Percentiles rank a stretch among this genome's conserved stretches.
phyloP scores from a whole-genome alignment of 2,888 invertebrate species.

The Calliphora vomitoria region DNA sequence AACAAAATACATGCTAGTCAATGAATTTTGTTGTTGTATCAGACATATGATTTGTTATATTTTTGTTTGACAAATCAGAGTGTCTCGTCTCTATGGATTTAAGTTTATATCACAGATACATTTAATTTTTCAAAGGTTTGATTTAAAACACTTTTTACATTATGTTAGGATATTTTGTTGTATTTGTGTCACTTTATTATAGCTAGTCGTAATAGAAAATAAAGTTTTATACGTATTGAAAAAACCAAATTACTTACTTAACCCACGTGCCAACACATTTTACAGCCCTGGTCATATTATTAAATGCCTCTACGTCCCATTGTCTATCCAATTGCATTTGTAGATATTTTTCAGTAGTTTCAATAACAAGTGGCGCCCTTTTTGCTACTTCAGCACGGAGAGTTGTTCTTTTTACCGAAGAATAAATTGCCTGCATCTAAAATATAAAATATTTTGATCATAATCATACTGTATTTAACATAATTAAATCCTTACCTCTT shows the following conservation, averaged over 20 bases:
- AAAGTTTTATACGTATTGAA: background rate
- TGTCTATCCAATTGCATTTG: constrained; percentile 80
- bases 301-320: constrained; percentile 84
- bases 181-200: no score
- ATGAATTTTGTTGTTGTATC: no score
- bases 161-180: no score
- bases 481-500: constrained; percentile 87
- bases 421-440: constrained; percentile 82
- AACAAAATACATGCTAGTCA: no score
- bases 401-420: constrained; percentile 82
- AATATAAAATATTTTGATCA: background rate
- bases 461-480: background rate
- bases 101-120: no score
- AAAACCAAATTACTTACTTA: constrained; percentile 81
- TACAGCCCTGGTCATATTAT: constrained; percentile 86
- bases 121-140: no score
- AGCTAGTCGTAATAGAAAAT: background rate
- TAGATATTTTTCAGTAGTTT: constrained; percentile 82
- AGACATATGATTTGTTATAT: no score
- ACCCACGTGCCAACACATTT: constrained; percentile 88
- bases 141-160: no score
- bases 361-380: constrained; percentile 81
- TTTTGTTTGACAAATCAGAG: no score
- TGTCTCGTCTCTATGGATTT: no score
- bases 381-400: constrained; percentile 82